These are phyloP conservation scores for Trichonephila clavata DNA, from an alignment of 1,140 invertebrate species.

Conservation along the genomic window DNA sequence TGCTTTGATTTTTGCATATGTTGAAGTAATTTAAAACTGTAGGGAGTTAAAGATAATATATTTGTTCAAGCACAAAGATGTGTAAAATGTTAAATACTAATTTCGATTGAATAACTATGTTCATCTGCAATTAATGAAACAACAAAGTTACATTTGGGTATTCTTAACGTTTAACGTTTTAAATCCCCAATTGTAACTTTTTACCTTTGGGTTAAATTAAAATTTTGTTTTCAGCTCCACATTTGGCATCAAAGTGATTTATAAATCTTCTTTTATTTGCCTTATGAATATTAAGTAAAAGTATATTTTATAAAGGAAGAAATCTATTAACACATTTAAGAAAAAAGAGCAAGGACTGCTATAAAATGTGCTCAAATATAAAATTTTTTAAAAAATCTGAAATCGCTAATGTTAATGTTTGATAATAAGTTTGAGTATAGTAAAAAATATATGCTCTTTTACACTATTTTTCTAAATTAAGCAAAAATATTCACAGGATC, in stretches of 20 bases:
- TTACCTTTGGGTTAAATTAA: background rate
- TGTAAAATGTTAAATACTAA: constrained; percentile 11
- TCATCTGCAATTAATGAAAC: background rate
- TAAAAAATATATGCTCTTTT: no score
- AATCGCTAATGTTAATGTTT: no score
- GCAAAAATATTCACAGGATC: no score
- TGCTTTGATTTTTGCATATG: background rate
- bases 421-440: no score
- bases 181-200: no score
- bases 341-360: no score
- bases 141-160: background rate
- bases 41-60: background rate
- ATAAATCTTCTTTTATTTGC: background rate
- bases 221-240: background rate
- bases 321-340: background rate
- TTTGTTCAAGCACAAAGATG: background rate
- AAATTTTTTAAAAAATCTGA: no score
- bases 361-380: no score
- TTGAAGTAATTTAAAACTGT: background rate
- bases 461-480: no score
- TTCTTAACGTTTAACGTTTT: background rate
- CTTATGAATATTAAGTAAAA: background rate
- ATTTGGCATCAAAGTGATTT: background rate
- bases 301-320: background rate
- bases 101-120: background rate